Evolutionary conservation across 2,797 vertebrate genomes (phyloP).

Genomic region (Helarctos malayanus): DNA sequence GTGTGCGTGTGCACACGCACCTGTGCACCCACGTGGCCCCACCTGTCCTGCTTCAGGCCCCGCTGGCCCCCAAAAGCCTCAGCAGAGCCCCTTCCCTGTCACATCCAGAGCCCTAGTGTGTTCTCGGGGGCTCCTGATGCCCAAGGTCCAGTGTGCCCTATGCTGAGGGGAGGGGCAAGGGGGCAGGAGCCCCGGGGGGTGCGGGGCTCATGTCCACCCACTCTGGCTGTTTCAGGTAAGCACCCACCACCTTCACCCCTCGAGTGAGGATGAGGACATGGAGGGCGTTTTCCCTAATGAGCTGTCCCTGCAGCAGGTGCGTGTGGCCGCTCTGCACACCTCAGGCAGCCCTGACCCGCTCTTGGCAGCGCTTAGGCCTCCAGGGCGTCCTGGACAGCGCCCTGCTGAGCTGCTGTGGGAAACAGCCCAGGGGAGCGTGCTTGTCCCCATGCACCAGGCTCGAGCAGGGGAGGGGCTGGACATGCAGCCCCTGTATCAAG

Average conservation of each 20-base stretch:
- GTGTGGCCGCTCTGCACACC: not conserved
- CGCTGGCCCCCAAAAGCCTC: not conserved
- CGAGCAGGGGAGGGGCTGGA: not conserved
- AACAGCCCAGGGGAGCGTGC: not conserved
- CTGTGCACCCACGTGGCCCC: not conserved
- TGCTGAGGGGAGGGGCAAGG: not conserved
- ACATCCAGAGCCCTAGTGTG: not conserved
- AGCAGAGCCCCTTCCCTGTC: not conserved
- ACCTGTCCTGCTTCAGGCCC: not conserved
- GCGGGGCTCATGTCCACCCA: not conserved
- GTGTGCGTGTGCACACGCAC: no score
- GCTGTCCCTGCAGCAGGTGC: conserved; percentile 97
- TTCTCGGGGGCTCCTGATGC: not conserved
- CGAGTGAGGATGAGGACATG: conserved; percentile 98
- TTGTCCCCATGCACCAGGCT: not conserved
- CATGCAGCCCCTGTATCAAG: not conserved
- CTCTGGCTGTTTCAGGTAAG: conserved; percentile 92
- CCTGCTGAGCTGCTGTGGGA: not conserved
- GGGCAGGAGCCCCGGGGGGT: not conserved
- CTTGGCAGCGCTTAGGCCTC: not conserved
- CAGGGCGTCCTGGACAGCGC: accelerated
- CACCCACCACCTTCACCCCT: conserved; percentile 98
- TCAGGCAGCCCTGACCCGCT: not conserved
- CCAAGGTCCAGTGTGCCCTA: not conserved
- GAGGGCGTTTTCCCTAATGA: conserved; percentile 97